Base-by-base conservation (phyloP, 2,797 vertebrate genomes). In the Dermochelys coriacea region DNA sequence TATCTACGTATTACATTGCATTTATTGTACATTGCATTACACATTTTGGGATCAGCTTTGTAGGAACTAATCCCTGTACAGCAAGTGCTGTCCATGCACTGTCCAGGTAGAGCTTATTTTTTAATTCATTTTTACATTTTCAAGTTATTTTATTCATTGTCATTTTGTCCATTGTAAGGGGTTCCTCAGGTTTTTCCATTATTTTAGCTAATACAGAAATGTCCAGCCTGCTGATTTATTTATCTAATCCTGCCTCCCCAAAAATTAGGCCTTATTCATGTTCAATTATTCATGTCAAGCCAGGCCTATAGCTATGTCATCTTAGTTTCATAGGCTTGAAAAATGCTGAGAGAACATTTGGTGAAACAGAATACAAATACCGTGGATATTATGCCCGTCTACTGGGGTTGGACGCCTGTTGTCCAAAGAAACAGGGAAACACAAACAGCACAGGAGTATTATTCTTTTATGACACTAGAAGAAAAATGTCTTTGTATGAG, bases 321-420 rank as follows among this genome's bases (percentile, higher is more conserved):
- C 91, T 86, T 82, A 93, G 91, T 84, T 95, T 95, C 82, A 88
- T 88, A 92, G 89, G 90, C 97, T 94, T 94, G 91, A 96, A 95
- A 95, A 97, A 96, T 95, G 94, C 93, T 85, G 57, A 84, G 84
- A 94, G 82, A 93, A 4, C 21, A 50, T 82, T 90, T 82, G 77
- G 87, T 94, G 91, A 96, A 96, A 95, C 71, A 96, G 88, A 94
- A 93, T 79, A 47, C 1, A 7, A 91, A 84, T 25, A n/a, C n/a
- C 41, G 92, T 90, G 86, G 94, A 95, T 93, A 82, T 51, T 92
- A 89, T 95, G 80, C 93, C 92, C 96, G 87, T 91, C 90, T 92
- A 88, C 85, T 59, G 91, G 91, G 96, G 95, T 88, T 68, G 71
- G 90, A 96, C 95, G 93, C 64, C 71, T 95, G 88, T 86, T 93